A percentile compares a stretch with the other conserved stretches of the same genome.
Evolutionary conservation across 2,888 invertebrate species (phyloP).

Genomic region (Brassicogethes aeneus): DNA sequence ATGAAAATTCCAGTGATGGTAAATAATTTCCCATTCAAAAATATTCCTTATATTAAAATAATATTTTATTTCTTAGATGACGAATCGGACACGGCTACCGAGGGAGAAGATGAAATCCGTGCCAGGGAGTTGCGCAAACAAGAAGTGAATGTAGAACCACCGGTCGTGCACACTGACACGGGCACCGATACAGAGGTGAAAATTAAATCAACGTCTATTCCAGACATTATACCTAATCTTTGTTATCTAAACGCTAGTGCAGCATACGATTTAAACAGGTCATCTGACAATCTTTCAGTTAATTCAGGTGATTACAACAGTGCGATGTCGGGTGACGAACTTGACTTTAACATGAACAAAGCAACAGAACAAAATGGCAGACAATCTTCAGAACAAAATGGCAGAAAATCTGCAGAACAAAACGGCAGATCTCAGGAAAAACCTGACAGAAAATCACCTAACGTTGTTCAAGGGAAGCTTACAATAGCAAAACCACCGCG

Average conservation of each 20-base stretch:
- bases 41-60: not conserved
- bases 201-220: constrained; percentile 21
- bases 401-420: constrained; percentile 9
- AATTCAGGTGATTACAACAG: constrained; percentile 35
- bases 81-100: constrained; percentile 61
- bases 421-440: not conserved
- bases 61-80: constrained; percentile 41
- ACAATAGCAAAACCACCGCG: constrained; percentile 10
- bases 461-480: constrained; percentile 22
- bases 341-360: constrained; percentile 28
- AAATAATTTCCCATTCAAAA: constrained; percentile 4
- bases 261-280: constrained; percentile 21
- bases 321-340: constrained; percentile 31
- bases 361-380: constrained; percentile 4
- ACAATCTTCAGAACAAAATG: not conserved
- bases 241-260: constrained; percentile 13
- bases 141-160: constrained; percentile 58
- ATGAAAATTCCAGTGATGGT: constrained; percentile 45
- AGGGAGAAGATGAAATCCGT: constrained; percentile 60
- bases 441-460: not conserved
- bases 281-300: constrained; percentile 30
- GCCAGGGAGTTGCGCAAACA: constrained; percentile 58
- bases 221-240: constrained; percentile 13
- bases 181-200: constrained; percentile 68
- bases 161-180: constrained; percentile 54